phyloP scores from a whole-genome alignment of 2,113 vertebrate species.

The Dissostichus mawsoni region DNA sequence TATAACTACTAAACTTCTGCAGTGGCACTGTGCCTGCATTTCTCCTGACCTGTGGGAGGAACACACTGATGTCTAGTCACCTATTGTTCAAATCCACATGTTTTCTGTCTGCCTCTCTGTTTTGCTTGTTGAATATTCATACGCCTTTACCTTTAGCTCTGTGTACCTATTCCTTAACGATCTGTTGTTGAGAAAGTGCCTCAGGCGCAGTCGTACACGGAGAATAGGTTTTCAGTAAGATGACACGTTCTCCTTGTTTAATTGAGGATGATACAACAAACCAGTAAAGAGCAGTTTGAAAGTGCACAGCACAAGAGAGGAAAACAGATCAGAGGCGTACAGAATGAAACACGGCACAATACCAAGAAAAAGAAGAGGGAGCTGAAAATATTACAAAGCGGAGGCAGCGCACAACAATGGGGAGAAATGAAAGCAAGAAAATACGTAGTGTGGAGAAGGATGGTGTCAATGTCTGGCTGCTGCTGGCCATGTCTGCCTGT shows the following conservation, averaged over 20 bases:
- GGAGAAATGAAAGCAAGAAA: conserved; percentile 15
- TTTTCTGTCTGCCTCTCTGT: conserved; percentile 13
- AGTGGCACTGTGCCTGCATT: neutral
- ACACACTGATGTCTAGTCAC: conserved; percentile 8
- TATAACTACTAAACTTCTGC: neutral
- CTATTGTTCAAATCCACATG: conserved; percentile 44
- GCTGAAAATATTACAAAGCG: conserved; percentile 34
- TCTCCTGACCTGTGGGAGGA: neutral
- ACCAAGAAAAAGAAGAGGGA: conserved; percentile 49
- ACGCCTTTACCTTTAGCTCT: conserved; percentile 51
- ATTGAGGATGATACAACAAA: conserved; percentile 65
- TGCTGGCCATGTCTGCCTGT: conserved; percentile 42
- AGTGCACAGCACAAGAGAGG: conserved; percentile 24
- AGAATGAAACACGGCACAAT: conserved; percentile 44
- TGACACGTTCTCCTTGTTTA: conserved; percentile 64
- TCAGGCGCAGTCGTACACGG: conserved; percentile 36
- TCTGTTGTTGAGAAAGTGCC: conserved; percentile 48
- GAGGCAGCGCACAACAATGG: neutral
- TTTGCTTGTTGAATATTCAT: conserved; percentile 65
- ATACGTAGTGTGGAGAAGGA: conserved; percentile 5
- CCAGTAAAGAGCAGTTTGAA: conserved; percentile 43
- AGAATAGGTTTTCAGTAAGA: conserved; percentile 51
- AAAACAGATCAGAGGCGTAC: conserved; percentile 56
- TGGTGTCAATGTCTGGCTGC: conserved; percentile 40
- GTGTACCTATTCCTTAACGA: conserved; percentile 60